phyloP scores from a whole-genome alignment of 2,888 invertebrate genomes.

The Nomada flava region DNA sequence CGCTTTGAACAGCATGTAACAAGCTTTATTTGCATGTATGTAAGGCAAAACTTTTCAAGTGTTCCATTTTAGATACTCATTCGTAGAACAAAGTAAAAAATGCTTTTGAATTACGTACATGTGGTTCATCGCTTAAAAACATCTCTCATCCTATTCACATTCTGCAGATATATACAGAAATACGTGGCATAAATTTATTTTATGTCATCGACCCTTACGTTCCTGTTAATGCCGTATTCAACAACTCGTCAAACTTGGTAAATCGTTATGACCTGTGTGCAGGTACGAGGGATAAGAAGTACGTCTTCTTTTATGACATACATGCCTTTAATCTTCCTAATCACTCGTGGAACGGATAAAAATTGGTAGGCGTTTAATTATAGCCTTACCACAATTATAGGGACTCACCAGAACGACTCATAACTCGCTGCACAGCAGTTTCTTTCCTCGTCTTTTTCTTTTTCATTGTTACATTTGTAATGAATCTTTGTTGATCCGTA shows the following conservation, averaged over 20 bases:
- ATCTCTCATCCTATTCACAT: constrained; percentile 21
- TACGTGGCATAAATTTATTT: constrained; percentile 6
- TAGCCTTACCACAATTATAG: neutral
- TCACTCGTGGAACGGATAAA: constrained; percentile 15
- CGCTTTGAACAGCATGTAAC: constrained; percentile 8
- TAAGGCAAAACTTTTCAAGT: constrained; percentile 16
- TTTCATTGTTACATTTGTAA: constrained; percentile 1
- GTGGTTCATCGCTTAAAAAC: constrained; percentile 33
- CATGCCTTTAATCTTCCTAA: constrained; percentile 1
- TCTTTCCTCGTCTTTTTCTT: constrained; percentile 9
- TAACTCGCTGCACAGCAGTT: constrained; percentile 2
- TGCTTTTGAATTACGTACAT: constrained; percentile 33
- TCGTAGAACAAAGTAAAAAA: constrained; percentile 57
- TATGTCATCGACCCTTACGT: constrained; percentile 27
- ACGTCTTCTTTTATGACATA: neutral
- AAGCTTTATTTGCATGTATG: constrained; percentile 6
- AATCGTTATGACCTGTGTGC: constrained; percentile 14
- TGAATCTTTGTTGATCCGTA: neutral
- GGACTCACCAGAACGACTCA: neutral
- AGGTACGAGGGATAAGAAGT: constrained; percentile 29
- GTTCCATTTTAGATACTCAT: constrained; percentile 28
- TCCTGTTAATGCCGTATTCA: neutral
- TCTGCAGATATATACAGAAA: constrained; percentile 45
- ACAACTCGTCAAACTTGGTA: neutral
- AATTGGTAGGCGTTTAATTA: neutral